Evolutionary conservation across 1,140 invertebrate species (phyloP), one percentile per base, ranked within the genome.

Genomic region (Eriocheir sinensis): DNA sequence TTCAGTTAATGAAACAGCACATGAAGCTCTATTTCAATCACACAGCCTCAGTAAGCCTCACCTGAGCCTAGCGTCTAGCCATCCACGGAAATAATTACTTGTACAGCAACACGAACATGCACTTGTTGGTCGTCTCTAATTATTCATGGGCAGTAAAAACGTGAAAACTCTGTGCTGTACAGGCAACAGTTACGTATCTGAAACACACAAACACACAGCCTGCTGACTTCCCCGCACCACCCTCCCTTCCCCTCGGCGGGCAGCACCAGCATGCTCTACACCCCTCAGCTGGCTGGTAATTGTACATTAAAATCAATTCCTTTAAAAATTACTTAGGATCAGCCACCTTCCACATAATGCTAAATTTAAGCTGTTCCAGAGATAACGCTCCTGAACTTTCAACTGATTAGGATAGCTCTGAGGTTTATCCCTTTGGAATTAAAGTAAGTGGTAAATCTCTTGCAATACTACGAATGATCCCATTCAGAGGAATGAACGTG

Each of bases 141-240:
- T 72, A 72, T 72, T 72, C 60, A 72, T n/a, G 60, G 60, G 60
- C 60, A 72, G 60, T 72, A 72, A 27, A 72, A 72, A 72, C 27
- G 60, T 72, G 60, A 72, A 72, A 72, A 72, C 60, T 72, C 21
- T 72, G 21, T 53, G 48, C 60, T 72, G 60, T 72, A 72, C 60
- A 72, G 60, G n/a, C n/a, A n/a, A 72, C 8, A 72, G 60, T 72
- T 72, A 72, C 60, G 60, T 72, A 72, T 72, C 60, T 72, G 9
- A 53, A 3, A 53, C 48, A 72, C 60, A 72, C 60, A 27, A n/a
- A 72, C n/a, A 72, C 60, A 72, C 60, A 72, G 60, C 60, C 60
- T n/a, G 21, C 21, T n/a, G n/a, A 27, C 60, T 72, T 72, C 27
- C 60, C 60, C 60, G 60, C 60, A 72, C 15, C 60, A n/a, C 60